phyloP scores from a whole-genome alignment of 2,888 invertebrate species.

The Oligia latruncula region DNA sequence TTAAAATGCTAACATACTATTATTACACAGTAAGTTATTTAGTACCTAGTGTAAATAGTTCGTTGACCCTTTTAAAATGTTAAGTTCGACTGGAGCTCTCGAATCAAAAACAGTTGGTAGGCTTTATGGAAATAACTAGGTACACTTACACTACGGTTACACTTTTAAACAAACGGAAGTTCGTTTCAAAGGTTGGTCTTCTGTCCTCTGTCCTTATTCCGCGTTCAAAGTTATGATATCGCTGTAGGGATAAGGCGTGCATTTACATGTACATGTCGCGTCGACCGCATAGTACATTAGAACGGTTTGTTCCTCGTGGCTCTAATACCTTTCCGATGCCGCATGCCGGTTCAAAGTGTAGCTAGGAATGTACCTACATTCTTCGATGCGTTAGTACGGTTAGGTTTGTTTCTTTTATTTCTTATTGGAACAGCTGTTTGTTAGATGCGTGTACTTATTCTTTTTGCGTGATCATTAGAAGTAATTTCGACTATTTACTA shows the following conservation, averaged over 20 bases:
- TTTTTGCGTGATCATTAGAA: background rate
- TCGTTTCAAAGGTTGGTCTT: constrained; percentile 5
- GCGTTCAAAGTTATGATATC: constrained; percentile 41
- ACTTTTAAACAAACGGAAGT: too few species aligned
- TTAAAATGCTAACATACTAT: background rate
- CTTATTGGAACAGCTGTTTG: constrained; percentile 15
- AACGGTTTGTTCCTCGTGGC: constrained; percentile 47
- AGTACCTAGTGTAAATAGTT: background rate
- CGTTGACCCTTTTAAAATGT: background rate
- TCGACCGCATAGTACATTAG: constrained; percentile 30
- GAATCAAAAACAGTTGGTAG: background rate
- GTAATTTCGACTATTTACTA: background rate
- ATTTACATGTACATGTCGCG: constrained; percentile 50
- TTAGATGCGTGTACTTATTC: too few species aligned
- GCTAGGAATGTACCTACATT: constrained; percentile 40
- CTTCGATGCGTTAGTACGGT: constrained; percentile 29
- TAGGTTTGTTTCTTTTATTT: constrained; percentile 8
- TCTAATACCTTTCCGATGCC: constrained; percentile 30
- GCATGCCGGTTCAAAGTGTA: constrained; percentile 20
- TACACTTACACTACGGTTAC: too few species aligned
- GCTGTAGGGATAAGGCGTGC: constrained; percentile 42
- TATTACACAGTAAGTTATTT: background rate
- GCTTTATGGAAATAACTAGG: background rate
- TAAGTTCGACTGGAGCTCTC: background rate
- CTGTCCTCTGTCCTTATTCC: constrained; percentile 14